Evolutionary conservation across 2,888 invertebrate species (phyloP).

Genomic region (Caenorhabditis plicata): DNA sequence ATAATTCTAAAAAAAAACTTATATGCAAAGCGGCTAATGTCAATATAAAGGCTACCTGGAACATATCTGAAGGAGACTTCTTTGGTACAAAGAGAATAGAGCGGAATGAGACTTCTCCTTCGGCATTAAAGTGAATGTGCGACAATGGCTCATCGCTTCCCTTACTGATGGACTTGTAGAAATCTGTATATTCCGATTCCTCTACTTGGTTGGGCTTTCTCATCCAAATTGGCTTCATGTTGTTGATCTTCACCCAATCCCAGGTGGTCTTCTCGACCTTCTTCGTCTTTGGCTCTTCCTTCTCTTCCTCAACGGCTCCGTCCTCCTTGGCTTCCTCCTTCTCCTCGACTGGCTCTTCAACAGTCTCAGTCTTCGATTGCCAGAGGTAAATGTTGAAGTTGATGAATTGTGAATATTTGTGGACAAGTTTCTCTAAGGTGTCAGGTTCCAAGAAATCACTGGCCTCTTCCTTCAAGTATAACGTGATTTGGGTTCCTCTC

Average conservation of each 20-base stretch:
- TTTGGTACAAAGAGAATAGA: slow-evolving; percentile 90
- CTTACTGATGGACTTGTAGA: slow-evolving; percentile 86
- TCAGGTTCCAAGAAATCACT: slow-evolving; percentile 90
- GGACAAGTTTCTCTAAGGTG: slow-evolving; percentile 84
- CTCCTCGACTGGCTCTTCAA: slow-evolving; percentile 72
- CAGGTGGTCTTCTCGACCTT: slow-evolving; percentile 87
- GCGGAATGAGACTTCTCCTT: slow-evolving; percentile 98
- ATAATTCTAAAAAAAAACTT: slow-evolving; percentile 32
- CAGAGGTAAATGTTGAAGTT: slow-evolving; percentile 94
- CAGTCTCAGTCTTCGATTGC: slow-evolving; percentile 69
- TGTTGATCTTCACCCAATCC: slow-evolving; percentile 96
- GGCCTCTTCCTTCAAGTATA: slow-evolving; percentile 94
- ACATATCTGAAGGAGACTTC: slow-evolving; percentile 85
- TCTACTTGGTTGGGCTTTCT: slow-evolving; percentile 73
- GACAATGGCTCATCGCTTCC: slow-evolving; percentile 62
- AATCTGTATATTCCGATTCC: slow-evolving; percentile 81
- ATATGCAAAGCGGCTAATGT: neutral
- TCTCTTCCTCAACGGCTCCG: slow-evolving; percentile 57
- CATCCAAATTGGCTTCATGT: slow-evolving; percentile 98
- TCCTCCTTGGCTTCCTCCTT: slow-evolving; percentile 68
- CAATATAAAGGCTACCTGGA: slow-evolving; percentile 73
- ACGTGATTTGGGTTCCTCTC: slow-evolving; percentile 79
- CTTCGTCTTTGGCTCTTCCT: slow-evolving; percentile 61
- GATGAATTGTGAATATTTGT: slow-evolving; percentile 97
- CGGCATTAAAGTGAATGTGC: slow-evolving; percentile 84